phyloP scores from a whole-genome alignment of 2,797 vertebrate species.

The Gymnothorax javanicus region DNA sequence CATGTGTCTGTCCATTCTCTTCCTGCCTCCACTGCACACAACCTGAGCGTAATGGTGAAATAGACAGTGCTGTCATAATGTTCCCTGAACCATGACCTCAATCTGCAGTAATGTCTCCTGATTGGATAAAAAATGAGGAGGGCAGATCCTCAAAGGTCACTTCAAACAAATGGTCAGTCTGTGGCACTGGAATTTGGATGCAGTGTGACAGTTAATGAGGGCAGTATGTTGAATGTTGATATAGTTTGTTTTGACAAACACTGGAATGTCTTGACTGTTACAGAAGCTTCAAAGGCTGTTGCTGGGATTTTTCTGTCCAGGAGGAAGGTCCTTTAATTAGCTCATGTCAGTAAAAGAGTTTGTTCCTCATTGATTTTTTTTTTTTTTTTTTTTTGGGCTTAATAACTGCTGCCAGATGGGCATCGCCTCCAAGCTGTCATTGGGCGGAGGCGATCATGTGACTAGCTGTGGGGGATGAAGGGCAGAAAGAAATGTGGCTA shows the following conservation, averaged over 20 bases:
- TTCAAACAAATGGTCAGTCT: background rate
- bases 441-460: constrained; percentile 5
- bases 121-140: background rate
- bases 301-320: background rate
- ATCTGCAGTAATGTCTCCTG: background rate
- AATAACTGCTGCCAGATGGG: background rate
- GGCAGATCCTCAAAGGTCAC: background rate
- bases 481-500: background rate
- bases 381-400: background rate
- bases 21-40: background rate
- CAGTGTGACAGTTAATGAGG: background rate
- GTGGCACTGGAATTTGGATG: background rate
- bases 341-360: background rate
- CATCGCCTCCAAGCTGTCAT: background rate
- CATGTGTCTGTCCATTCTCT: background rate
- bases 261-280: background rate
- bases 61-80: background rate
- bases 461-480: background rate
- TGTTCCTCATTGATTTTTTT: background rate
- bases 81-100: background rate
- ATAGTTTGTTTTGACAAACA: background rate
- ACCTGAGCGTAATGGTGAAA: background rate
- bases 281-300: background rate
- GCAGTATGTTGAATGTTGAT: background rate
- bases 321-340: background rate